These are phyloP conservation scores for Paralichthys olivaceus DNA, from an alignment of 2,113 vertebrate genomes.

Conservation along the genomic window DNA sequence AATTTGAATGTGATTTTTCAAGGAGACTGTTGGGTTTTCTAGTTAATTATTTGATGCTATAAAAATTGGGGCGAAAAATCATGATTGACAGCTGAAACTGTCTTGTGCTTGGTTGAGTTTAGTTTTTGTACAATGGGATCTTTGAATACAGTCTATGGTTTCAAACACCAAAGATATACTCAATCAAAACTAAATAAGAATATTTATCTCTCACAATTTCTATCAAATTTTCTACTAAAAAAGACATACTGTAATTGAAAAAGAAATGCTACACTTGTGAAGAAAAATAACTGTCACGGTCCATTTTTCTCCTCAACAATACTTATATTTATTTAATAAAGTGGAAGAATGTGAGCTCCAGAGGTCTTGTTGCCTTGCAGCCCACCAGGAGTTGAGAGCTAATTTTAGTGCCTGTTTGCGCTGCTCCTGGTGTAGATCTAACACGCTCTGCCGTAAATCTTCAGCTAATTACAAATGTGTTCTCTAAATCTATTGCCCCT, in stretches of 20 bases:
- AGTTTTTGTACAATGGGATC: no score
- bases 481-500: slow-evolving; percentile 40
- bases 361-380: slow-evolving; percentile 23
- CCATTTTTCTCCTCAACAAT: neutral
- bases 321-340: neutral
- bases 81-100: no score
- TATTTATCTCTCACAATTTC: neutral
- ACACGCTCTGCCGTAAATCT: slow-evolving; percentile 53
- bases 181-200: neutral
- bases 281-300: neutral
- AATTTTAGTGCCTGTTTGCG: slow-evolving; percentile 50
- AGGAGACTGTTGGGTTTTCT: no score
- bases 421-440: slow-evolving; percentile 33
- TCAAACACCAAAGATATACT: no score
- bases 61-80: no score
- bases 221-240: neutral
- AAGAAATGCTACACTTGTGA: no score
- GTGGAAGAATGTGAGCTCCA: slow-evolving; percentile 28
- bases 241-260: neutral
- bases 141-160: no score
- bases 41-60: no score
- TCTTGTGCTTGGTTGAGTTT: no score
- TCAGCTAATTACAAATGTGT: slow-evolving; percentile 64
- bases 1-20: no score
- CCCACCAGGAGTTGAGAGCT: slow-evolving; percentile 27